Evolutionary conservation across 2,113 vertebrate genomes (phyloP), one percentile per base, ranked within the genome.

Genomic region (Lanius collurio): DNA sequence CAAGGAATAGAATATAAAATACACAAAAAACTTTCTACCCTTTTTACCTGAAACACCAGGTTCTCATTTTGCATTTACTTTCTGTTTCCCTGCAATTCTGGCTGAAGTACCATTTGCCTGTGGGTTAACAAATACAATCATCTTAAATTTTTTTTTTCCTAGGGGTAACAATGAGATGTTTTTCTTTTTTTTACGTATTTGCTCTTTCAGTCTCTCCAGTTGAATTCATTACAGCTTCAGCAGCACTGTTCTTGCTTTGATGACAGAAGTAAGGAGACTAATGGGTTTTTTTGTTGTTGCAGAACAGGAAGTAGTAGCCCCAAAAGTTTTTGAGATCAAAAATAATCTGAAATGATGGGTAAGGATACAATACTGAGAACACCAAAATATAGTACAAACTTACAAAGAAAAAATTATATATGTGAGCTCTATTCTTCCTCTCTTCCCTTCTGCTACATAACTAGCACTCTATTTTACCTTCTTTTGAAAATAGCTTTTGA

Each of bases 1-100:
- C 26, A 94, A 95, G 94, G 91, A 97, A 92, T 60, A 91, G 46
- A 93, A 75, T 90, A 92, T 44, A 78, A 90, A 93, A 95, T 78
- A 13, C 20, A 20, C 9, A 82, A 88, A 80, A 93, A 94, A 57
- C 19, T n/a, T 86, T 94, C 79, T 87, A 39, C 37, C 13, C 10
- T 82, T 37, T 67, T 87, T 90, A 91, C 71, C 35, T 18, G 23
- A 89, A 50, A 47, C 26, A 90, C 42, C 24, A 10, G 46, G 21
- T 50, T 41, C 70, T 68, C 53, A 6, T 84, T 95, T 90, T 64
- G 62, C 64, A 63, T 52, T 87, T 94, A 46, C 19, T 94, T 91
- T 91, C 87, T 82, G 53, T 69, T 95, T 95, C 70, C 20, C 70
- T 80, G 44, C 28, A 86, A 44, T 64, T 91, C 13, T 7, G 5